phyloP scores from a whole-genome alignment of 2,113 vertebrate genomes.

The Saccopteryx leptura region DNA sequence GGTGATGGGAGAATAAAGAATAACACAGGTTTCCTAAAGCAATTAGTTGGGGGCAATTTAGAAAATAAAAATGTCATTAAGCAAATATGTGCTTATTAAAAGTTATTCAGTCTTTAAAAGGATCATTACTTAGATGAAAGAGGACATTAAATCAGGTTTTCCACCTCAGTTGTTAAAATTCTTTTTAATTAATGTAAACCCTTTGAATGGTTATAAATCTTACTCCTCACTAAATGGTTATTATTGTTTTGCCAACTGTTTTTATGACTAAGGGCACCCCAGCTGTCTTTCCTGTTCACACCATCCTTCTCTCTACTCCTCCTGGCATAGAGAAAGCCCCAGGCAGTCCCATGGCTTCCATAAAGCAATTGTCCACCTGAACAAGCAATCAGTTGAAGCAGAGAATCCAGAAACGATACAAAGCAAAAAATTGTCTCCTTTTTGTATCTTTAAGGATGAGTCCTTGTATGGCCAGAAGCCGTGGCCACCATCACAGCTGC shows the following conservation, averaged over 20 bases:
- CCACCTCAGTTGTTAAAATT: background rate
- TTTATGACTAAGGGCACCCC: background rate
- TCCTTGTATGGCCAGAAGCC: background rate
- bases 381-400: background rate
- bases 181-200: conserved; percentile 15
- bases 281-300: background rate
- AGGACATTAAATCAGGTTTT: background rate
- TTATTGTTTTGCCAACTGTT: background rate
- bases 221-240: background rate
- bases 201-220: background rate
- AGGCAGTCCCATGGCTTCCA: background rate
- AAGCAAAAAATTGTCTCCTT: background rate
- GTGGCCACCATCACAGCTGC: no score
- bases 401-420: background rate
- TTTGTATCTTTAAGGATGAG: background rate
- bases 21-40: background rate
- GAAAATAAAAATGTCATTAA: conserved; percentile 54
- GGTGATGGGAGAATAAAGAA: background rate
- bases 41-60: conserved; percentile 47
- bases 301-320: background rate
- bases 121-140: background rate
- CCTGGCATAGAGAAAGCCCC: background rate
- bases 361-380: background rate
- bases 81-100: conserved; percentile 21
- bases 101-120: conserved; percentile 45